Conservation (phyloP, 2,888 invertebrate genomes). For the Trimorus sp. region DNA sequence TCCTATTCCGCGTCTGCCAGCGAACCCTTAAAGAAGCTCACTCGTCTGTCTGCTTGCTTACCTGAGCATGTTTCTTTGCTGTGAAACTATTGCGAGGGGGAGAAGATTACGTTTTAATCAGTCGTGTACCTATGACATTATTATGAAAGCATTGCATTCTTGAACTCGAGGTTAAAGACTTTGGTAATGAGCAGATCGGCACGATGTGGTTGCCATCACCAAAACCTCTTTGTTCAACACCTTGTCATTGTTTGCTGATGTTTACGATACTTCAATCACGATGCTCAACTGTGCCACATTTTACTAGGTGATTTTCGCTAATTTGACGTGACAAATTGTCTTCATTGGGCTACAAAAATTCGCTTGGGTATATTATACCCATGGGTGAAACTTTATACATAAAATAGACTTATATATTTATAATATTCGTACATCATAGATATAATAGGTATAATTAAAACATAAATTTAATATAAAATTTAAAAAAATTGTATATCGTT, state of each 20-base stretch:
- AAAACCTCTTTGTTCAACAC: constrained; percentile 21
- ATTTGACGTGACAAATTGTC: neutral
- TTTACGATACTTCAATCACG: neutral
- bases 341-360: too few relatives aligned
- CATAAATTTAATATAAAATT: too few relatives aligned
- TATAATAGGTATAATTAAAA: too few relatives aligned
- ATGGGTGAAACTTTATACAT: too few relatives aligned
- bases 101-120: constrained; percentile 67
- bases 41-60: constrained; percentile 51
- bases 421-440: too few relatives aligned
- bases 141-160: constrained; percentile 60
- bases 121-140: constrained; percentile 66
- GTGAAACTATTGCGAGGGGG: constrained; percentile 49
- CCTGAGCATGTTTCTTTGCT: constrained; percentile 51
- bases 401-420: too few relatives aligned
- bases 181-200: constrained; percentile 59
- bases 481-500: too few relatives aligned
- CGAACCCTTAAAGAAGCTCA: constrained; percentile 58
- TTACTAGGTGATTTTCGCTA: constrained; percentile 2
- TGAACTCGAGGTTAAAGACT: constrained; percentile 64
- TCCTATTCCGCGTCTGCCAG: constrained; percentile 46
- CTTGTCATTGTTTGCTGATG: constrained; percentile 7
- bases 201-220: constrained; percentile 21
- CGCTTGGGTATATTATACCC: too few relatives aligned
- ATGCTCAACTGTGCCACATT: neutral